phyloP scores from a whole-genome alignment of 1,140 invertebrate species.

The Dryas iulia region DNA sequence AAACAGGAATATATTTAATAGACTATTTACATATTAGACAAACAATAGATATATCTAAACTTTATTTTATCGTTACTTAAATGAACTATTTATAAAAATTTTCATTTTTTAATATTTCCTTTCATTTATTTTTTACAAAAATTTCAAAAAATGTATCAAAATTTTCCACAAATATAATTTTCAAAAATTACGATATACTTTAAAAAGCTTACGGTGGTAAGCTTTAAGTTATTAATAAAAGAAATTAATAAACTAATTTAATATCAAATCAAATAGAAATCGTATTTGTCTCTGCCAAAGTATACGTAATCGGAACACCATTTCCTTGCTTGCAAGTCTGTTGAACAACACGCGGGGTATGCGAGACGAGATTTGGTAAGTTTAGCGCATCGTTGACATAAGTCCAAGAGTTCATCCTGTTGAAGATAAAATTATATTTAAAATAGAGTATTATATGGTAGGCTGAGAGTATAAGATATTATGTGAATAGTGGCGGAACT shows the following conservation, averaged over 20 bases:
- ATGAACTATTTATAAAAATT: too few species aligned
- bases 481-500: too few species aligned
- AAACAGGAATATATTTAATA: too few species aligned
- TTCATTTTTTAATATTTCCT: too few species aligned
- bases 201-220: background rate
- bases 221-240: background rate
- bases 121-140: too few species aligned
- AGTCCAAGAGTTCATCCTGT: slow-evolving; percentile 68
- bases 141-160: too few species aligned
- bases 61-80: too few species aligned
- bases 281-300: slow-evolving; percentile 58
- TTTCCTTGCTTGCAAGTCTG: slow-evolving; percentile 58
- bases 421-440: slow-evolving; percentile 25
- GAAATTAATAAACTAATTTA: too few species aligned
- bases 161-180: too few species aligned
- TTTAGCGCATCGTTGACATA: slow-evolving; percentile 71
- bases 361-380: slow-evolving; percentile 60
- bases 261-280: slow-evolving; percentile 49
- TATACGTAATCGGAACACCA: slow-evolving; percentile 74
- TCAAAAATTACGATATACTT: background rate
- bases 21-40: too few species aligned
- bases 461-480: too few species aligned
- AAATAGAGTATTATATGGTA: background rate
- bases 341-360: slow-evolving; percentile 65
- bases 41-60: too few species aligned